Conservation (phyloP, 2,797 vertebrate genomes). For the Antennarius maculatus region DNA sequence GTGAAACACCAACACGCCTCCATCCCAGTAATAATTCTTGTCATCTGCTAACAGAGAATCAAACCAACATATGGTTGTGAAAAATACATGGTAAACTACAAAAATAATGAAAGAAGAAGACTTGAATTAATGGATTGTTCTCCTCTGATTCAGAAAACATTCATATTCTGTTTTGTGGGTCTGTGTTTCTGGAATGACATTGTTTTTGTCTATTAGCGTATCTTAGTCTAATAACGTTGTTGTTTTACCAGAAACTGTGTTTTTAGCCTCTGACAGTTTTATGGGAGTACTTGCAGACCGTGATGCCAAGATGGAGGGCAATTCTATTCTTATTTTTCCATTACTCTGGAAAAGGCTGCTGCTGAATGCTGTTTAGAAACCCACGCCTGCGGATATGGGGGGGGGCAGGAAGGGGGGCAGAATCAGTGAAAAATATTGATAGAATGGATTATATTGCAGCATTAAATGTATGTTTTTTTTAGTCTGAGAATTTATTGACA, state of each 20-base stretch:
- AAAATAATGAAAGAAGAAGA: slow-evolving; percentile 9
- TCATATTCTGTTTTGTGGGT: slow-evolving; percentile 28
- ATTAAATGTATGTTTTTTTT: slow-evolving; percentile 11
- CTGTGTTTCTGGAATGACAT: slow-evolving; percentile 14
- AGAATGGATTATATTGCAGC: slow-evolving; percentile 31
- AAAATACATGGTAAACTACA: no score
- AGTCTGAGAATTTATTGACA: slow-evolving; percentile 6
- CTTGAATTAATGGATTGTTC: slow-evolving; percentile 11
- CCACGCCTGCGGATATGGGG: slow-evolving; percentile 22
- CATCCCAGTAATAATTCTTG: neutral
- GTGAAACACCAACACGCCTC: no score
- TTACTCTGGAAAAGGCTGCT: slow-evolving; percentile 46
- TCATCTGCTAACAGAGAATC: neutral
- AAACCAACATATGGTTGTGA: no score
- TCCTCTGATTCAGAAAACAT: slow-evolving; percentile 8
- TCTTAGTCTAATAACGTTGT: neutral
- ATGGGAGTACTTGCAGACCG: slow-evolving; percentile 12
- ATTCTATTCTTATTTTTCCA: slow-evolving; percentile 22
- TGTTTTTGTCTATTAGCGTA: slow-evolving; percentile 7
- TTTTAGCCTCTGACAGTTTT: slow-evolving; percentile 14
- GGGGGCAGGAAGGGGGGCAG: slow-evolving; percentile 10
- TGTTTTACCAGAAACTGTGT: neutral
- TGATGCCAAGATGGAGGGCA: slow-evolving; percentile 25
- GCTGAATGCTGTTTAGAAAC: slow-evolving; percentile 50
- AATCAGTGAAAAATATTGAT: slow-evolving; percentile 8